A percentile compares a stretch with the other conserved stretches of the same genome.
Conservation (phyloP, 2,888 invertebrate genomes). For the Nebria brevicollis region DNA sequence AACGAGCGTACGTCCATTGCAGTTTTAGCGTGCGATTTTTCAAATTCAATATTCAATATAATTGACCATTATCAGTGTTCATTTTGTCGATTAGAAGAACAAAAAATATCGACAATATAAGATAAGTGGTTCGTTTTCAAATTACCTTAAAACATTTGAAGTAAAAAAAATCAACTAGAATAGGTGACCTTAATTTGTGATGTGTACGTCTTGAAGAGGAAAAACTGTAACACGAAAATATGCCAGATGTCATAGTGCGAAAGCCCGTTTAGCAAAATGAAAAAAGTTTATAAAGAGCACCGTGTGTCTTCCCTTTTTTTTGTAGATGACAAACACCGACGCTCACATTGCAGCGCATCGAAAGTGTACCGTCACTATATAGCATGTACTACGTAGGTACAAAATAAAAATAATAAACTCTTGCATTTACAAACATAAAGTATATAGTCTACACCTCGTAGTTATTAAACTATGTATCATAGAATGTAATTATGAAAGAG, state of each 20-base stretch:
- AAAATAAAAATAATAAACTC: not conserved
- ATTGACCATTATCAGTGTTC: too few species aligned
- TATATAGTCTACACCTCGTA: not conserved
- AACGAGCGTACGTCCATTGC: not conserved
- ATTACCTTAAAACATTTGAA: too few species aligned
- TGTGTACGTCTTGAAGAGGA: not conserved
- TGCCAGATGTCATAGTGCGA: conserved; percentile 41
- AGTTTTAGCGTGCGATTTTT: not conserved
- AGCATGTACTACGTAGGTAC: not conserved
- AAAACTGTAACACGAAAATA: not conserved
- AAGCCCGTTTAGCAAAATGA: conserved; percentile 43
- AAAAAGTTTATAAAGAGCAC: conserved; percentile 41
- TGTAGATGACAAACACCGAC: conserved; percentile 30
- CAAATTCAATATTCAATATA: too few species aligned
- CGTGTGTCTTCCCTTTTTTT: conserved; percentile 1
- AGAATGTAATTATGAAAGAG: not conserved
- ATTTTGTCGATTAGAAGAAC: too few species aligned
- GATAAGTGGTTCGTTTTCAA: too few species aligned
- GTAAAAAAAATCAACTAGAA: not conserved
- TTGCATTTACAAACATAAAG: not conserved
- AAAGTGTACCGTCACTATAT: not conserved
- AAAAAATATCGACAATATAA: too few species aligned
- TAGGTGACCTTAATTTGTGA: not conserved
- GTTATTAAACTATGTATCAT: not conserved
- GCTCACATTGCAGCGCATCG: conserved; percentile 9